Evolutionary conservation across 2,797 vertebrate genomes (phyloP).

Genomic region (Erithacus rubecula): DNA sequence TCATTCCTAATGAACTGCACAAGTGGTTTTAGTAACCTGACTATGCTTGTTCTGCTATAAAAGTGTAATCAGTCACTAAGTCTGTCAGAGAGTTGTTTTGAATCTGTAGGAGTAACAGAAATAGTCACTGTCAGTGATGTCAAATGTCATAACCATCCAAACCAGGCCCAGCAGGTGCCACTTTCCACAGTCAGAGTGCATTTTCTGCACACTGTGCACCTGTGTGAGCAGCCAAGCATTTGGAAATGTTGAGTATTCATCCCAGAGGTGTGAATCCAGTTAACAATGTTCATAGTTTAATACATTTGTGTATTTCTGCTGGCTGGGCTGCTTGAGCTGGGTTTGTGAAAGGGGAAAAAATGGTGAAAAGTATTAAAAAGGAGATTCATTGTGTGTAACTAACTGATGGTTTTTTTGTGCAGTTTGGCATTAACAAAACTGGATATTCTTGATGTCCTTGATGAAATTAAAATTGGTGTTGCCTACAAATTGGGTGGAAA

Average conservation of each 20-base stretch:
- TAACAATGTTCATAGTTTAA: background rate
- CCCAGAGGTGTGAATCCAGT: background rate
- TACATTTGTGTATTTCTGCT: background rate
- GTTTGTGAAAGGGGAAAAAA: background rate
- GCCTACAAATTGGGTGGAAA: slow-evolving; percentile 95
- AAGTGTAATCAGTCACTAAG: background rate
- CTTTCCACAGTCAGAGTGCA: background rate
- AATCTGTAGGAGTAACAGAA: background rate
- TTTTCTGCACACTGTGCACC: background rate
- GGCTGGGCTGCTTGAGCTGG: background rate
- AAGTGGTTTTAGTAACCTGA: background rate
- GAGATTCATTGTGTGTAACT: background rate
- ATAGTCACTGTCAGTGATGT: background rate
- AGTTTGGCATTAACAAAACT: slow-evolving; percentile 98
- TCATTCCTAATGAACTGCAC: background rate
- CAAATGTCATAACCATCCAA: background rate
- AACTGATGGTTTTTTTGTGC: slow-evolving; percentile 9
- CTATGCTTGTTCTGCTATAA: background rate
- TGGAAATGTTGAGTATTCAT: background rate
- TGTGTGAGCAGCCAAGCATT: background rate
- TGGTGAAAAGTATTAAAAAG: background rate
- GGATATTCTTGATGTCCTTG: slow-evolving; percentile 94
- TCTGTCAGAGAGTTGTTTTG: background rate
- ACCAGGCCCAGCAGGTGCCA: background rate
- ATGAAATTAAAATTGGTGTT: slow-evolving; percentile 94